phyloP scores from a whole-genome alignment of 2,797 vertebrate species.

The Rhincodon typus region DNA sequence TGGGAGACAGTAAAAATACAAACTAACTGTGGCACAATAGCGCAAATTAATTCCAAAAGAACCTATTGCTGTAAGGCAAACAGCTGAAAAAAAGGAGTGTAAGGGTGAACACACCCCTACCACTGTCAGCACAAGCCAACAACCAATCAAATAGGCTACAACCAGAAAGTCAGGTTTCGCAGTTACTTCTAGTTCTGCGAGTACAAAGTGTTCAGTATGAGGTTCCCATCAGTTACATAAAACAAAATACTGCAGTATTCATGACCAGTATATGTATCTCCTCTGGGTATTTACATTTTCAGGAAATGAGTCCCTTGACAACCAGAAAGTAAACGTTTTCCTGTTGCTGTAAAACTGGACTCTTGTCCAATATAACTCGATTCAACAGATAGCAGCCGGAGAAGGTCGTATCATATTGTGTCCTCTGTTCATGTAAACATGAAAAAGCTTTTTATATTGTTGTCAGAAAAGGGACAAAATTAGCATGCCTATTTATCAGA shows the following conservation, averaged over 20 bases:
- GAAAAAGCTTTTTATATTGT: neutral
- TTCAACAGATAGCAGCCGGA: slow-evolving; percentile 29
- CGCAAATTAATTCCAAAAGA: neutral
- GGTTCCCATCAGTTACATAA: slow-evolving; percentile 46
- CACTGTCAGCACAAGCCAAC: slow-evolving; percentile 52
- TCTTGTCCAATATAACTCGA: slow-evolving; percentile 19
- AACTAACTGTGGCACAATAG: neutral
- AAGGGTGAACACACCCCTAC: slow-evolving; percentile 45
- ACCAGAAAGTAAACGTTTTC: slow-evolving; percentile 32
- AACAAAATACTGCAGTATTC: slow-evolving; percentile 22
- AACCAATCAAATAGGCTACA: slow-evolving; percentile 39
- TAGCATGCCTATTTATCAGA: neutral
- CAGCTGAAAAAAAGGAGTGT: slow-evolving; percentile 39
- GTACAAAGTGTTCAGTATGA: slow-evolving; percentile 54
- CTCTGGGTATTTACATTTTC: slow-evolving; percentile 9
- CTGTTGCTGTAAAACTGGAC: neutral
- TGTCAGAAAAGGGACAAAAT: neutral
- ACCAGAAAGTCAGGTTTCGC: slow-evolving; percentile 33
- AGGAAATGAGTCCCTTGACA: slow-evolving; percentile 34
- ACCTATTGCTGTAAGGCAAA: slow-evolving; percentile 41
- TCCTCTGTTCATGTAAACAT: neutral
- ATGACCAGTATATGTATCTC: neutral
- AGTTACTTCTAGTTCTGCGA: slow-evolving; percentile 58
- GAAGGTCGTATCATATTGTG: neutral
- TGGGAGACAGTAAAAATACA: neutral